Base-by-base conservation (phyloP, 1,140 invertebrate genomes). In the Bombus polaris region DNA sequence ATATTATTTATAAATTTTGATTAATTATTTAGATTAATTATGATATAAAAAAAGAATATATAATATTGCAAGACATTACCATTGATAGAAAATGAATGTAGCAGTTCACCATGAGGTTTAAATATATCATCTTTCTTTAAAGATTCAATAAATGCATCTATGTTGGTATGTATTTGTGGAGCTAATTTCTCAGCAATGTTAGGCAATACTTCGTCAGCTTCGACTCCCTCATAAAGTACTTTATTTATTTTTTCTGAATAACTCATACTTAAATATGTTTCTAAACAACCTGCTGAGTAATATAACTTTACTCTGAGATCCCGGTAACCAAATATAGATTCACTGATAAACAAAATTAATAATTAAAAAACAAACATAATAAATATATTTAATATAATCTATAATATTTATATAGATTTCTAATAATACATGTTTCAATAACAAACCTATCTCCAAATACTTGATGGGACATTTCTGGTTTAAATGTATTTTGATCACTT, bases 281-380 rank as follows among this genome's bases (percentile, higher is more conserved):
- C 96, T 70, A 99, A 95, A 81, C 96, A 97, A 47, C 97, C 97
- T 74, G 98, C 98, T 87, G 97, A 97, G 93, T 98, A 99, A 92
- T 97, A 98, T 22, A 99, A 94, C 74, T 97, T 96, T 12, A 99
- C 96, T 84, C 96, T 96, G 39, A 99, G 95, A 92, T 98, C 97
- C 93, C 97, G 97, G 93, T 99, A 99, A 32, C 99, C 99, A 96
- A 99, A 99, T 93, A 99, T 98, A 84, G 96, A 98, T 95, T 99
- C 98, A 90, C 97, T 97, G 88, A 53, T 94, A 95, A 78, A 92
- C 39, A 92, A 88, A 89, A 89, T 73, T 88, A 77, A 85, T 66
- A 59, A 73, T 71, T 35, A 76, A 59, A 81, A 87, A 70, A 76
- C 32, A 1, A 89, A 70, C 35, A 42, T n/a, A 32, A 57, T 62